Percentiles rank a stretch among this genome's conserved stretches.
These are phyloP conservation scores for Apis cerana DNA, from an alignment of 1,140 invertebrate genomes.

Conservation along the genomic window DNA sequence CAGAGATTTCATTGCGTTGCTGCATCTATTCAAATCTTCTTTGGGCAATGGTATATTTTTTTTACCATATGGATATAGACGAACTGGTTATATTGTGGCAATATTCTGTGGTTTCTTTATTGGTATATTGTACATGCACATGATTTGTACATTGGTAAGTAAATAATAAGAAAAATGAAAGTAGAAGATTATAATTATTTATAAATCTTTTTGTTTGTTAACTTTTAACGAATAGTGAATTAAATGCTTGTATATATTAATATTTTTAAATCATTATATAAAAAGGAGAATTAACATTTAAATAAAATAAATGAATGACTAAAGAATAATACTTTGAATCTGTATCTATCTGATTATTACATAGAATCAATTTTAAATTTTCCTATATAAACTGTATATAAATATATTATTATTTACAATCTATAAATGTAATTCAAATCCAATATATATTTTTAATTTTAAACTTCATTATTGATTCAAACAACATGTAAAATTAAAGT, in stretches of 20 bases:
- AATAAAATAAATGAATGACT: too few relatives aligned
- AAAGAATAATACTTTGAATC: background rate
- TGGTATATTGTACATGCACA: conserved; percentile 80
- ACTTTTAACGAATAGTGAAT: too few relatives aligned
- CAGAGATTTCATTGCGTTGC: conserved; percentile 77
- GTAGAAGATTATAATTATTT: background rate
- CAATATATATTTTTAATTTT: background rate
- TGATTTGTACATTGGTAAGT: conserved; percentile 70
- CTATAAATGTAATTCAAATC: too few relatives aligned
- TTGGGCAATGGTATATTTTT: conserved; percentile 84
- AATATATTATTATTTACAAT: too few relatives aligned
- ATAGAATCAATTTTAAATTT: too few relatives aligned
- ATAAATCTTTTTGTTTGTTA: too few relatives aligned
- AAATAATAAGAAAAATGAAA: background rate
- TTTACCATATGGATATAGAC: conserved; percentile 83
- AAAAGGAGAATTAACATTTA: too few relatives aligned
- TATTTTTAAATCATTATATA: too few relatives aligned
- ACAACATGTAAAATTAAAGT: too few relatives aligned
- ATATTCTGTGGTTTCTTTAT: conserved; percentile 77
- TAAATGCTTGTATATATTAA: too few relatives aligned
- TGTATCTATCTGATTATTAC: too few relatives aligned
- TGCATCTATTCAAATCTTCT: conserved; percentile 82
- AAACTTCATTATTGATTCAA: background rate
- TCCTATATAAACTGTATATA: too few relatives aligned
- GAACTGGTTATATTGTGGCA: conserved; percentile 82